Evolutionary conservation across 2,797 vertebrate species (phyloP), one percentile per base, ranked within the genome.

Genomic region (Prionace glauca): DNA sequence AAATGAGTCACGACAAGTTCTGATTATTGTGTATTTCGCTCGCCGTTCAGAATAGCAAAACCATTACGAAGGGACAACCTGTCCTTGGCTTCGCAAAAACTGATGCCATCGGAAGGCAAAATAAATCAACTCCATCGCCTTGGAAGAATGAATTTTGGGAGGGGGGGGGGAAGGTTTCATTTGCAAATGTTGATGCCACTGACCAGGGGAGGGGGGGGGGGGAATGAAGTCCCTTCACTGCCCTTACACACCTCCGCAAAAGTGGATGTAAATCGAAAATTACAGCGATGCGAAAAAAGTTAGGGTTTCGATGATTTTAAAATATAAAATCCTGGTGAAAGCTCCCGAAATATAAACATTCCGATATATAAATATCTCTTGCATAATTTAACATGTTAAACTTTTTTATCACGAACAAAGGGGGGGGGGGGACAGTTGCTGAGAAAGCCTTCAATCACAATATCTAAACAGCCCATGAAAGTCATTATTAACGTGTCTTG

Each of bases 401-500:
- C n/a, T 92, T 92, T 56, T 65, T 69, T 92, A 69, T 92, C 62
- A 92, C n/a, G 90, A 24, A 69, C 24, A n/a, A 22, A 32, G 65
- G n/a, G n/a, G 5, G 2, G 5, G 2, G 36, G 62, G 62, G 62
- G 9, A 32, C 11, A 69, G 90, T 69, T 11, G n/a, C 90, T 36
- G 90, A 41, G 90, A 69, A 92, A 22, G 18, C 65, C n/a, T 92
- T 92, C 62, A 92, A n/a, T 92, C 90, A 92, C 90, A 69, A 36
- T 32, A 41, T 69, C 90, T 20, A 92, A 92, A 84, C 24, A n/a
- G 36, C 90, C 62, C 62, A 92, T 92, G 67, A 67, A 92, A 92
- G 90, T 92, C 90, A 92, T 92, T 92, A 92, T 92, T 92, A 92
- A 92, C 90, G 90, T 92, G 90, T 69, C 90, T 11, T 92, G 90